Evolutionary conservation across 2,888 invertebrate genomes (phyloP), one percentile per base, ranked within the genome.

Genomic region (Campoplex capitator): DNA sequence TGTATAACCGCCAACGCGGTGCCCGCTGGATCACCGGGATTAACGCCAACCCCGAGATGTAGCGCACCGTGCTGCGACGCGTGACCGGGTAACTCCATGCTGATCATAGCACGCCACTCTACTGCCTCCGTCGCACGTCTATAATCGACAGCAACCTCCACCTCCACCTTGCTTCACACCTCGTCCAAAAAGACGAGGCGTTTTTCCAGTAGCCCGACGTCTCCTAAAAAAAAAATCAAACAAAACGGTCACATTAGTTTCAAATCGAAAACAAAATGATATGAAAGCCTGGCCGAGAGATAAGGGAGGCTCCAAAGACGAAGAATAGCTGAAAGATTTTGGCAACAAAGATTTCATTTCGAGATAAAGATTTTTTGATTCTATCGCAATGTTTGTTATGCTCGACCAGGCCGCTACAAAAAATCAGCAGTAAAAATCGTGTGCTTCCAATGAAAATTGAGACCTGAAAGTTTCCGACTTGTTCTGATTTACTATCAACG

Each of bases 31-130:
- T 93, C 93, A 89, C 92, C 92, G 85, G 93, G 92, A 88, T 93
- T 93, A 74, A 93, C 92, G 79, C 92, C 91, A 89, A 92, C 91
- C 88, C 93, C 93, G 86, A 93, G 92, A 90, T 93, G 93, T 90
- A 93, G 92, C 86, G 91, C 92, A 89, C 93, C 93, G 88, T 94
- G 94, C 91, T 94, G 93, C 91, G 92, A 91, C 91, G 93, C 86
- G 91, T 94, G 93, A 79, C 92, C 90, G 90, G 94, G 93, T 91
- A 93, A 92, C 92, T 94, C 93, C 94, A 94, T 94, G 92, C 93
- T 93, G 93, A 94, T 93, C 94, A 93, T 94, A 93, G 93, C 93
- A 93, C 92, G 91, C 92, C 92, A 93, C 92, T 91, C 92, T 82
- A 58, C 87, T 91, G 83, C 90, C 88, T 92, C 91, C 89, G 91